Conservation (phyloP, 2,797 vertebrate species). For the Falco biarmicus region DNA sequence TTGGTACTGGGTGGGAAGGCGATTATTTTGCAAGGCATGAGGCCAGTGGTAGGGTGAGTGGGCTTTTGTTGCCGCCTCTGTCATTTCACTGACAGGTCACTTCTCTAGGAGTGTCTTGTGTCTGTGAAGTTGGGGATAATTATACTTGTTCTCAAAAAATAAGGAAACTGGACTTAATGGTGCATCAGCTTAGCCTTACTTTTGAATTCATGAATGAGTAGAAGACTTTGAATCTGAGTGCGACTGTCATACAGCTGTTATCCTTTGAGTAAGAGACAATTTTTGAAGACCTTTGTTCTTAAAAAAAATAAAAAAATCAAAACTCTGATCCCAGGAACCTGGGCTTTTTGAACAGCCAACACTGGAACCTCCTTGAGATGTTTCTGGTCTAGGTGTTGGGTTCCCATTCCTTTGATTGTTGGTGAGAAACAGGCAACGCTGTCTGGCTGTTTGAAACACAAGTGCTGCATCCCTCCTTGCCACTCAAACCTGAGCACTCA, state of each 20-base stretch:
- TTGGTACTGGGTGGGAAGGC: slow-evolving; percentile 38
- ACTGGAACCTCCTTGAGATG: not conserved
- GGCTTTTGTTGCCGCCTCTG: slow-evolving; percentile 7
- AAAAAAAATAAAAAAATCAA: not conserved
- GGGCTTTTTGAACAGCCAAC: not conserved
- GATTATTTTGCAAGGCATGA: not conserved
- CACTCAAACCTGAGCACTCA: not conserved
- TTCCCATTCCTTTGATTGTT: not conserved
- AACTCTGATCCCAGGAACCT: not conserved
- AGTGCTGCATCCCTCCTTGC: not conserved
- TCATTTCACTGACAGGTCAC: not conserved
- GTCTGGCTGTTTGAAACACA: not conserved
- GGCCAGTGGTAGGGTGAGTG: not conserved
- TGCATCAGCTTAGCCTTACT: not conserved
- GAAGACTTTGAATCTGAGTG: not conserved
- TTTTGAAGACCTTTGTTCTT: not conserved
- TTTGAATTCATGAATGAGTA: not conserved
- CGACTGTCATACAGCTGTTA: not conserved
- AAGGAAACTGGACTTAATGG: not conserved
- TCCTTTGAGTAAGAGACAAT: not conserved
- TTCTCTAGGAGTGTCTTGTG: not conserved
- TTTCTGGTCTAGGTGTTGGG: not conserved
- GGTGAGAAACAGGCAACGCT: not conserved
- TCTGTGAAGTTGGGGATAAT: not conserved
- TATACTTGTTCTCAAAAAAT: not conserved